Evolutionary conservation across 2,113 vertebrate species (phyloP).

Genomic region (Mesitornis unicolor): DNA sequence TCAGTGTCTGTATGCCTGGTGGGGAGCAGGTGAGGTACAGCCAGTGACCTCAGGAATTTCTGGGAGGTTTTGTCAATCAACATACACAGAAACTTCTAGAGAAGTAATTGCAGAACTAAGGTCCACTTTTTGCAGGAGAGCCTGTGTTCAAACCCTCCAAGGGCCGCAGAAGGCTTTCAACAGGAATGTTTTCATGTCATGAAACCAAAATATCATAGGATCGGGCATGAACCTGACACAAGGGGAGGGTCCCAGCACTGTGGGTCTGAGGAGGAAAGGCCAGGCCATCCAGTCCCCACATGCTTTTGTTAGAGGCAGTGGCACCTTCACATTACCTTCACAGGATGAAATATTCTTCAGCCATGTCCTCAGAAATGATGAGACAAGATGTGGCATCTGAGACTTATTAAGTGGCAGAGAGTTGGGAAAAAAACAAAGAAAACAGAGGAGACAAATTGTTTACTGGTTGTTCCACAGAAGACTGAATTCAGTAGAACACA

Average conservation of each 20-base stretch:
- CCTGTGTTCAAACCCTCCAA: rapidly evolving
- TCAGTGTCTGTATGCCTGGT: not conserved
- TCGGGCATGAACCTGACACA: rapidly evolving
- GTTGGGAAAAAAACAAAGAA: not conserved
- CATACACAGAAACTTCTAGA: not conserved
- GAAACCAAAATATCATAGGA: rapidly evolving
- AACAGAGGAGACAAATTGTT: not conserved
- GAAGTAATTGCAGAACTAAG: not conserved
- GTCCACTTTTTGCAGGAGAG: not conserved
- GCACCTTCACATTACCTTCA: not conserved
- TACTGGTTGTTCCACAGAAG: not conserved
- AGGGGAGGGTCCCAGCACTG: rapidly evolving
- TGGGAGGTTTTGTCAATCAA: not conserved
- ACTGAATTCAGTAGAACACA: not conserved
- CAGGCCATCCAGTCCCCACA: rapidly evolving
- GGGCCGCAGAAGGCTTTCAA: not conserved
- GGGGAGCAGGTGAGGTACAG: not conserved
- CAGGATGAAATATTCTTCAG: not conserved
- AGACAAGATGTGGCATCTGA: not conserved
- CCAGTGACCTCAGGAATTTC: not conserved
- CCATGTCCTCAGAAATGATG: not conserved
- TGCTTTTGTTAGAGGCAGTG: not conserved
- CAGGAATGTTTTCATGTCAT: not conserved
- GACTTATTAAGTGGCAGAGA: not conserved
- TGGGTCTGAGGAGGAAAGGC: not conserved